Percentiles rank a stretch among this genome's conserved stretches.
Evolutionary conservation across 2,888 invertebrate species (phyloP).

Genomic region (Orgyia antiqua): DNA sequence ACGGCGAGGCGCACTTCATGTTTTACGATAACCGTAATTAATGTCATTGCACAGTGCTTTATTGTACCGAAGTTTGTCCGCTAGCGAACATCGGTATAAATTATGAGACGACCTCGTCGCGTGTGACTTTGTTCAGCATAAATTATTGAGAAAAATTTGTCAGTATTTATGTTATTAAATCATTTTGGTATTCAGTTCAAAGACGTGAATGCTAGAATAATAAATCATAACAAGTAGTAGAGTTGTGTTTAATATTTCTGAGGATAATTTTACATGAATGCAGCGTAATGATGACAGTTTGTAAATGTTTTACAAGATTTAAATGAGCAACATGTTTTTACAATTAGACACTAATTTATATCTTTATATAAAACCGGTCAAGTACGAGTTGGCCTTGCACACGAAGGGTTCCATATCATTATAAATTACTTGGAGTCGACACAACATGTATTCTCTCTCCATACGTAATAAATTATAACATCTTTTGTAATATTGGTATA

Average conservation of each 20-base stretch:
- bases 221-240: slow-evolving; percentile 28
- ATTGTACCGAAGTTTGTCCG: slow-evolving; percentile 48
- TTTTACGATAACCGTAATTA: slow-evolving; percentile 65
- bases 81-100: slow-evolving; percentile 38
- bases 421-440: too few relatives aligned
- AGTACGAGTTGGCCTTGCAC: too few relatives aligned
- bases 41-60: slow-evolving; percentile 57
- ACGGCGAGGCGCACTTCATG: slow-evolving; percentile 33
- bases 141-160: slow-evolving; percentile 48
- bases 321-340: slow-evolving; percentile 14
- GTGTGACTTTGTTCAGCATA: slow-evolving; percentile 39
- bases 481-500: too few relatives aligned
- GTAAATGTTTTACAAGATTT: slow-evolving; percentile 8
- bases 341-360: too few relatives aligned
- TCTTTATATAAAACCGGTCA: too few relatives aligned
- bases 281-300: slow-evolving; percentile 16
- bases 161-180: slow-evolving; percentile 36
- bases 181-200: slow-evolving; percentile 27
- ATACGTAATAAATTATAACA: too few relatives aligned
- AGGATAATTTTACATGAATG: slow-evolving; percentile 25
- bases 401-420: too few relatives aligned
- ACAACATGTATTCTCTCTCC: too few relatives aligned
- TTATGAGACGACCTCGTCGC: slow-evolving; percentile 42
- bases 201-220: slow-evolving; percentile 21
- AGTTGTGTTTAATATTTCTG: slow-evolving; percentile 13